Percentiles rank a stretch among this genome's conserved stretches.
These are phyloP conservation scores for Xenopus petersii DNA, from an alignment of 2,797 vertebrate species.

Conservation along the genomic window DNA sequence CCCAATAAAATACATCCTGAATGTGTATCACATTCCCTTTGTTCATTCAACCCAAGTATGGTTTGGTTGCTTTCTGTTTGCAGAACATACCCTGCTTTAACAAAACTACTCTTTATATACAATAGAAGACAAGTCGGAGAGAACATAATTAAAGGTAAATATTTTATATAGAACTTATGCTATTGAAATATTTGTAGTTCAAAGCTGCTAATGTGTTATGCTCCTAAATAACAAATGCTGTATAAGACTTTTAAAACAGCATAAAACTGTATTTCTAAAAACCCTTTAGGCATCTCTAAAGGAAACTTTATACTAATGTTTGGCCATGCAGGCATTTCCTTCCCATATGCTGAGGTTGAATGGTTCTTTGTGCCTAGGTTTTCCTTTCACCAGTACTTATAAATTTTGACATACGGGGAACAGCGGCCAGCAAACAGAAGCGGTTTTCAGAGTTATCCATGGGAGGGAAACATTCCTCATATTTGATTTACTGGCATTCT, in stretches of 20 bases:
- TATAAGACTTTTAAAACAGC: slow-evolving; percentile 64
- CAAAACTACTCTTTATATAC: slow-evolving; percentile 17
- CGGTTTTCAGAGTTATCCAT: slow-evolving; percentile 54
- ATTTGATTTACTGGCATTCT: slow-evolving; percentile 29
- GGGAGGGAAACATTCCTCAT: slow-evolving; percentile 19
- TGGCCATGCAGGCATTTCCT: slow-evolving; percentile 65
- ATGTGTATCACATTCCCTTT: slow-evolving; percentile 24
- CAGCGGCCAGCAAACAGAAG: slow-evolving; percentile 59
- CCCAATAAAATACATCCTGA: slow-evolving; percentile 10
- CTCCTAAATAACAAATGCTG: slow-evolving; percentile 66
- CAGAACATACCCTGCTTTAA: slow-evolving; percentile 8
- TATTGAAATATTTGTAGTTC: slow-evolving; percentile 70
- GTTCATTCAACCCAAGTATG: slow-evolving; percentile 32
- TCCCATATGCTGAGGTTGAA: slow-evolving; percentile 60
- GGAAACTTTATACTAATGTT: slow-evolving; percentile 65
- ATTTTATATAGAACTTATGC: slow-evolving; percentile 65
- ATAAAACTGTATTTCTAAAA: slow-evolving; percentile 61
- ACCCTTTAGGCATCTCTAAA: slow-evolving; percentile 57
- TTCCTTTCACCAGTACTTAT: slow-evolving; percentile 51
- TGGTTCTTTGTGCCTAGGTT: slow-evolving; percentile 66
- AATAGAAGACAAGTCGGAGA: slow-evolving; percentile 10
- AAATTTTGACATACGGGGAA: slow-evolving; percentile 52
- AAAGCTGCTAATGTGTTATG: slow-evolving; percentile 67
- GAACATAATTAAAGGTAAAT: slow-evolving; percentile 59
- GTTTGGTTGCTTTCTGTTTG: slow-evolving; percentile 26